These are phyloP conservation scores for Ellobium chinense DNA, from an alignment of 2,888 invertebrate species.

Conservation along the genomic window DNA sequence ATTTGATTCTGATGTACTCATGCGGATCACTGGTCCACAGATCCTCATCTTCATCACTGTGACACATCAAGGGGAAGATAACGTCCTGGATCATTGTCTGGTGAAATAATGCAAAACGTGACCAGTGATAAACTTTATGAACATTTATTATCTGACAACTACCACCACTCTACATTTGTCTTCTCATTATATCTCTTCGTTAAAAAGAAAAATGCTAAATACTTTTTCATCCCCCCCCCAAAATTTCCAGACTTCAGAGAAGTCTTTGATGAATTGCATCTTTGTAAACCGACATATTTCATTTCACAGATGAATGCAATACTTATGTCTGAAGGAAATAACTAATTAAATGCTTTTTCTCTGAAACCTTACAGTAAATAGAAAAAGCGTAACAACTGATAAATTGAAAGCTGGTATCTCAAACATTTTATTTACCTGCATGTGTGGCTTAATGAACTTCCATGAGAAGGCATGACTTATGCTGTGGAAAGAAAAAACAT, in stretches of 20 bases:
- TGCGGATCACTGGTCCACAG: slow-evolving; percentile 97
- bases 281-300: too few relatives aligned
- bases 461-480: slow-evolving; percentile 93
- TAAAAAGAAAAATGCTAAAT: neutral
- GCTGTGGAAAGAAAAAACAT: slow-evolving; percentile 79
- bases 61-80: slow-evolving; percentile 97
- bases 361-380: too few relatives aligned
- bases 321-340: too few relatives aligned
- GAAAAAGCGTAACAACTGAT: too few relatives aligned
- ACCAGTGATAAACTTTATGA: neutral
- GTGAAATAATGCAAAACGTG: neutral
- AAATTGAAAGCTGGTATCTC: too few relatives aligned
- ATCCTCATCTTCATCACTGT: slow-evolving; percentile 95
- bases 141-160: neutral
- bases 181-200: too few relatives aligned
- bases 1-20: slow-evolving; percentile 97
- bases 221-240: too few relatives aligned
- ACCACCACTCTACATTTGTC: too few relatives aligned
- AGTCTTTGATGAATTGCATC: too few relatives aligned
- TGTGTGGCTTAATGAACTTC: slow-evolving; percentile 97
- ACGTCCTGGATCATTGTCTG: slow-evolving; percentile 93
- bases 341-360: too few relatives aligned
- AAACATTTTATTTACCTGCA: slow-evolving; percentile 82
- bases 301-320: too few relatives aligned
- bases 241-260: too few relatives aligned